Conservation (phyloP, 1,140 invertebrate genomes). For the Archivesica marissinica region DNA sequence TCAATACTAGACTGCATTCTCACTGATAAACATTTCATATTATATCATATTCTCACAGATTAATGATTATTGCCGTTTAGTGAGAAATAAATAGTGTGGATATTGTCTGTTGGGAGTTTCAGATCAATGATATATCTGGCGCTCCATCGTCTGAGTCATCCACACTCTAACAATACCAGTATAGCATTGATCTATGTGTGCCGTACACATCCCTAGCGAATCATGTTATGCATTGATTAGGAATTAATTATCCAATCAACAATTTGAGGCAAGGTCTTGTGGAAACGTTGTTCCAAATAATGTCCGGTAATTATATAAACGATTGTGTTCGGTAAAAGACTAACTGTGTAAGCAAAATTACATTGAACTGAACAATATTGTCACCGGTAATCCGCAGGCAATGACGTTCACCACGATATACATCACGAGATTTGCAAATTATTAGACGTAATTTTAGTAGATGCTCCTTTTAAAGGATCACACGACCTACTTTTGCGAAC, state of each 20-base stretch:
- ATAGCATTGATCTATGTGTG: conserved; percentile 5
- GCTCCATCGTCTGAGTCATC: neutral
- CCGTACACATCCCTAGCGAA: neutral
- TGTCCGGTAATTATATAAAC: neutral
- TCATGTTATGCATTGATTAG: conserved; percentile 34
- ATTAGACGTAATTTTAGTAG: too few species aligned
- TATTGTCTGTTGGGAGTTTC: neutral
- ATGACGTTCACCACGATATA: too few species aligned
- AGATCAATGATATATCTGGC: conserved; percentile 23
- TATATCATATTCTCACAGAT: conserved; percentile 23
- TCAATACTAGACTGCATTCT: neutral
- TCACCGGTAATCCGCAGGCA: neutral
- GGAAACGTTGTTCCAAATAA: neutral
- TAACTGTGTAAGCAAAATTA: too few species aligned
- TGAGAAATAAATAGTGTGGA: conserved; percentile 27
- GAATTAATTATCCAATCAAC: conserved; percentile 29
- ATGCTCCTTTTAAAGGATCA: too few species aligned
- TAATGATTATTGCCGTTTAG: conserved; percentile 4
- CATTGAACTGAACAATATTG: neutral
- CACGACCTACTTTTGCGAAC: too few species aligned
- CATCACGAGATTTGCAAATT: too few species aligned
- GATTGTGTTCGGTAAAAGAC: too few species aligned
- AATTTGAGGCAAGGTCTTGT: neutral
- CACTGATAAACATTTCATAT: neutral
- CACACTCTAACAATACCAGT: conserved; percentile 24